phyloP scores from a whole-genome alignment of 2,797 vertebrate genomes.

The Amniataba percoides region DNA sequence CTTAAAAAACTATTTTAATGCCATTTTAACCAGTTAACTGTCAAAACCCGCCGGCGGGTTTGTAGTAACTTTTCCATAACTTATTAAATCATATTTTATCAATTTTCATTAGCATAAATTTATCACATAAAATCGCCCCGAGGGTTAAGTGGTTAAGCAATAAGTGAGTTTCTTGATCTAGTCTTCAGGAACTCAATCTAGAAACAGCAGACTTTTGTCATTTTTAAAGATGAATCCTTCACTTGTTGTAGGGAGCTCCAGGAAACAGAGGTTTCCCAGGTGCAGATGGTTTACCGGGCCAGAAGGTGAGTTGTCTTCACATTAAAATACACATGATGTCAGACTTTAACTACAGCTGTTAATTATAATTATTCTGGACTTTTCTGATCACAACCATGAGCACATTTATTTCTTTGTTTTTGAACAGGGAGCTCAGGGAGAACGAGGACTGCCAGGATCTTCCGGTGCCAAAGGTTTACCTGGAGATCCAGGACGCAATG shows the following conservation, averaged over 20 bases:
- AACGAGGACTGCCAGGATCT: slow-evolving; percentile 90
- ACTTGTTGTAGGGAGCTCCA: slow-evolving; percentile 71
- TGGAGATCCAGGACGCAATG: slow-evolving; percentile 93
- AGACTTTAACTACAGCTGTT: not conserved
- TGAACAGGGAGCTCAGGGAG: slow-evolving; percentile 93
- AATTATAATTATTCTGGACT: not conserved
- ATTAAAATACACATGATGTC: not conserved
- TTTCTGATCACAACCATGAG: not conserved
- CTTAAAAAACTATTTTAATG: not conserved
- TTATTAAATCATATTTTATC: too few species aligned
- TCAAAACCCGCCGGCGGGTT: too few species aligned
- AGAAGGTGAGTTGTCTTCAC: slow-evolving; percentile 65
- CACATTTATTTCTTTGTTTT: not conserved
- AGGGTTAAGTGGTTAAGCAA: too few species aligned
- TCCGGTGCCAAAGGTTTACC: slow-evolving; percentile 90
- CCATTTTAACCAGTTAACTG: too few species aligned
- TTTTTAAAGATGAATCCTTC: not conserved
- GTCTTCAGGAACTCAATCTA: too few species aligned
- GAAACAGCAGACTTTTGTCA: too few species aligned
- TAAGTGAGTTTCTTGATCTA: not conserved
- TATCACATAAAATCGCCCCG: too few species aligned
- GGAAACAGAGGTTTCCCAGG: slow-evolving; percentile 84
- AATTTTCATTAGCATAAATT: too few species aligned
- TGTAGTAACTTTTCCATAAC: too few species aligned
- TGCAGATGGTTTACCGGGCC: slow-evolving; percentile 79